These are phyloP conservation scores for Limosa lapponica DNA, from an alignment of 2,797 vertebrate species.

Conservation along the genomic window DNA sequence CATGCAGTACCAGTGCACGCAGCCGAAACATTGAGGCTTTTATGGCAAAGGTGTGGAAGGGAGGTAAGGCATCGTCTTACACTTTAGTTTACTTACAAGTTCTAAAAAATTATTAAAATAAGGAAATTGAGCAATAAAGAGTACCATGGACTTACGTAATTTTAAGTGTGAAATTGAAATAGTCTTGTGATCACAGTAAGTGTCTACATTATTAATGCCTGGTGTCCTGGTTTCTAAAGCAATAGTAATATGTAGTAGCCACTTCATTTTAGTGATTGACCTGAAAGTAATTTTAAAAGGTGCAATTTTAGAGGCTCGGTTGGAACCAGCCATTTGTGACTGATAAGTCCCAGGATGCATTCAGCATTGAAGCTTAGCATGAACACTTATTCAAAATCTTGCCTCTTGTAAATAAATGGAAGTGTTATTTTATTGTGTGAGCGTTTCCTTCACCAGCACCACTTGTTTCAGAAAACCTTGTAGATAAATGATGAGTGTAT, in stretches of 20 bases:
- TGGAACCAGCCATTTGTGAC: neutral
- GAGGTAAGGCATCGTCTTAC: neutral
- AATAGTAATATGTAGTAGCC: neutral
- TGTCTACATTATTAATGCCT: neutral
- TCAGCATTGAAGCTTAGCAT: neutral
- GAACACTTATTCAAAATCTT: neutral
- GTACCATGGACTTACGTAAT: neutral
- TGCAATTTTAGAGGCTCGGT: neutral
- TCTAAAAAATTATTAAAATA: neutral
- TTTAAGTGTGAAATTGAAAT: neutral
- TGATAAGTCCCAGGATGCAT: neutral
- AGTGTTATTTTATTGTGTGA: neutral
- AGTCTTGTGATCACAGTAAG: neutral
- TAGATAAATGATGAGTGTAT: conserved; percentile 22
- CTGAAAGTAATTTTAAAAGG: neutral
- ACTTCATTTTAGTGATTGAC: neutral
- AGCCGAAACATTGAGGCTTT: neutral
- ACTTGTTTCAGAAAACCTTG: conserved; percentile 17
- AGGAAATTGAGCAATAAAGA: neutral
- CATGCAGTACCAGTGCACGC: fast-evolving
- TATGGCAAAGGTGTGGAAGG: neutral
- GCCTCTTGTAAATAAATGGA: neutral
- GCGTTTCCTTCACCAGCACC: neutral
- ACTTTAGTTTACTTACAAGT: neutral
- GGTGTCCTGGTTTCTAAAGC: neutral